Conservation (phyloP, 2,797 vertebrate genomes). For the Lates japonicus region DNA sequence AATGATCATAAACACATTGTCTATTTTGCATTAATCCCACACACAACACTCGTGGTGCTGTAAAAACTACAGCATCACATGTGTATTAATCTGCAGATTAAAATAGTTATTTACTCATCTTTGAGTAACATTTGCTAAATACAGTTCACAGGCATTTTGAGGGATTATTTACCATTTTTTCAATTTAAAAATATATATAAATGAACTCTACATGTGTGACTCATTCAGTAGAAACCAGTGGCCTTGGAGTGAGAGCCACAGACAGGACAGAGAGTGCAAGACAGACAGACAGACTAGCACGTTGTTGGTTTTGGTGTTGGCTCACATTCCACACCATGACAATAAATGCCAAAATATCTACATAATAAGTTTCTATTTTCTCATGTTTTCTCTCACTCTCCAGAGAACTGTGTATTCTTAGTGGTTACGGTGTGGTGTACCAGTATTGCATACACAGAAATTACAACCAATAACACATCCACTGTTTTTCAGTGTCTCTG, state of each 20-base stretch:
- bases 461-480: background rate
- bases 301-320: no score
- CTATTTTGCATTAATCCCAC: conserved; percentile 4
- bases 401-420: background rate
- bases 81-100: background rate
- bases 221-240: background rate
- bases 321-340: background rate
- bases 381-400: background rate
- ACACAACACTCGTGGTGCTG: background rate
- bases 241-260: no score
- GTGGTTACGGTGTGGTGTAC: background rate
- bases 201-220: background rate
- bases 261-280: no score
- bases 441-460: no score
- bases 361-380: background rate
- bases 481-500: background rate
- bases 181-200: background rate
- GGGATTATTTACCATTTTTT: background rate
- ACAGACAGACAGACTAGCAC: no score
- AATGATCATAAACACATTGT: background rate
- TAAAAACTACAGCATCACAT: background rate
- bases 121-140: background rate
- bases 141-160: background rate
- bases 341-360: background rate
- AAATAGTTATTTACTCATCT: background rate